These are phyloP conservation scores for Coreius guichenoti DNA, from an alignment of 2,797 vertebrate species.

Conservation along the genomic window DNA sequence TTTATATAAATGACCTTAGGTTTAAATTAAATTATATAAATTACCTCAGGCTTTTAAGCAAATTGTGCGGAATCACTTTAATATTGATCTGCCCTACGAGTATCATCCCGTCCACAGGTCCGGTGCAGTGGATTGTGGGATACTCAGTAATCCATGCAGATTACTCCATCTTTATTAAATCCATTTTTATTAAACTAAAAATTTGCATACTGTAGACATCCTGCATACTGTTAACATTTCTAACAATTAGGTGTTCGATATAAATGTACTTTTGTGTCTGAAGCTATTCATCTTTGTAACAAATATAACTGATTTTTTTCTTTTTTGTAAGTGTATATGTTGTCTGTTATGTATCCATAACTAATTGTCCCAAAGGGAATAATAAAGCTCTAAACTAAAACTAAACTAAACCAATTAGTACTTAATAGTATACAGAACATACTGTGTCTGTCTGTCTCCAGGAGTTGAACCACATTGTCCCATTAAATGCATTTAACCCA, in stretches of 20 bases:
- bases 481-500: constrained; percentile 16
- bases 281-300: not conserved
- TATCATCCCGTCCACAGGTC: too few relatives aligned
- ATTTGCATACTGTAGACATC: not conserved
- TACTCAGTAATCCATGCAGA: too few relatives aligned
- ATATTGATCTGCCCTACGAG: too few relatives aligned
- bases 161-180: too few relatives aligned
- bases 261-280: not conserved
- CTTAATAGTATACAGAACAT: not conserved
- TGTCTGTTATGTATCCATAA: not conserved
- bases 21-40: too few relatives aligned
- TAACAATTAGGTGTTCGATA: not conserved
- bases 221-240: not conserved
- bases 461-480: not conserved
- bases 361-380: not conserved
- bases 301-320: not conserved
- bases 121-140: too few relatives aligned
- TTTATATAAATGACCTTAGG: too few relatives aligned
- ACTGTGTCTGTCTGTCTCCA: not conserved
- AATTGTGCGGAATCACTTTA: too few relatives aligned
- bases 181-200: not conserved
- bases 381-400: not conserved
- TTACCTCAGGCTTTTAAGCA: too few relatives aligned
- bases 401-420: not conserved
- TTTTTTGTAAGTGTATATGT: not conserved